Evolutionary conservation across 2,113 vertebrate species (phyloP).

Genomic region (Choloepus hoffmanni): DNA sequence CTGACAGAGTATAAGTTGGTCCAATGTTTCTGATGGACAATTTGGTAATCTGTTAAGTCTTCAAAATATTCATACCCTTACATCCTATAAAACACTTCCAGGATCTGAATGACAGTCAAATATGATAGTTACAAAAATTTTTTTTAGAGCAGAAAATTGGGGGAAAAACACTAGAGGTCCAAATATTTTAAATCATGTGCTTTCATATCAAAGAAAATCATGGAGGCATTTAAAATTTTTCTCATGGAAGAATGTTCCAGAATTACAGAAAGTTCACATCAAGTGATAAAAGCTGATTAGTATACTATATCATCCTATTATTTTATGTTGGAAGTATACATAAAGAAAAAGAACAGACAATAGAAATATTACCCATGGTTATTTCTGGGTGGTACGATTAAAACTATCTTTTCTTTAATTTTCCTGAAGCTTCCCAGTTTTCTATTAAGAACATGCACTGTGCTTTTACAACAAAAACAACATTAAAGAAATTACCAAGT

Average conservation of each 20-base stretch:
- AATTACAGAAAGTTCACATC: neutral
- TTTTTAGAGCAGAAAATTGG: neutral
- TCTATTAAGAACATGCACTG: neutral
- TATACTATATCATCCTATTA: neutral
- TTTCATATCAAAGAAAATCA: constrained; percentile 31
- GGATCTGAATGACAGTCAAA: constrained; percentile 5
- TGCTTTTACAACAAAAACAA: neutral
- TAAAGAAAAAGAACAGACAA: neutral
- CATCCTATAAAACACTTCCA: constrained; percentile 8
- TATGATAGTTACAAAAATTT: neutral
- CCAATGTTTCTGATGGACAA: constrained; percentile 9
- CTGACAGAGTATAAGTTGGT: neutral
- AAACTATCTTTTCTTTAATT: constrained; percentile 37
- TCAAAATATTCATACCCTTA: neutral
- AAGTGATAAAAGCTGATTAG: neutral
- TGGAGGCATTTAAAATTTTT: neutral
- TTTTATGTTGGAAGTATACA: neutral
- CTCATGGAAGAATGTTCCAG: neutral
- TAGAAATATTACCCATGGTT: constrained; percentile 30
- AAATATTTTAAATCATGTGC: neutral
- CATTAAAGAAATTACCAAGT: neutral
- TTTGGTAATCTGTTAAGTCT: neutral
- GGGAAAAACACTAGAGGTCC: neutral
- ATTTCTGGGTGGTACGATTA: neutral
- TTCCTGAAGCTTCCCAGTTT: constrained; percentile 16